A percentile compares a stretch with the other conserved stretches of the same genome.
phyloP scores from a whole-genome alignment of 2,797 vertebrate species.

The Urophycis tenuis region DNA sequence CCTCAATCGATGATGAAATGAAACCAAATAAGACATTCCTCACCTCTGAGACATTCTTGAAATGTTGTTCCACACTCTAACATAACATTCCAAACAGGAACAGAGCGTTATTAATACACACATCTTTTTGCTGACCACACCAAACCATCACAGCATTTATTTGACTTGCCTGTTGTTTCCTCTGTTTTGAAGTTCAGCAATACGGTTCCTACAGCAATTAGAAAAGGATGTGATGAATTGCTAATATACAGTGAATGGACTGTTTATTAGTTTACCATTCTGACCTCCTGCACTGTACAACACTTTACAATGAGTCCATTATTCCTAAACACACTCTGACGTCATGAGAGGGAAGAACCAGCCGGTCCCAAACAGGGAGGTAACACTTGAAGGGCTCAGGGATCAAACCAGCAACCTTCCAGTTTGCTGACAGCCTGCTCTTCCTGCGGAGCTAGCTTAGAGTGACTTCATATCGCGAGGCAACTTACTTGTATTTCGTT shows the following conservation, averaged over 20 bases:
- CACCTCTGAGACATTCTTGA: conserved; percentile 57
- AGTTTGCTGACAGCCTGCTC: too few species aligned
- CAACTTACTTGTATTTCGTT: conserved; percentile 64
- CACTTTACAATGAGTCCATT: not conserved
- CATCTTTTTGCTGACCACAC: not conserved
- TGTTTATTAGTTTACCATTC: not conserved
- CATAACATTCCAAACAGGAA: conserved; percentile 1
- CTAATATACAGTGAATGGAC: not conserved
- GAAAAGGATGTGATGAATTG: not conserved
- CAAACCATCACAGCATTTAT: not conserved
- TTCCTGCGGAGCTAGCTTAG: too few species aligned
- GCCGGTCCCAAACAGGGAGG: too few species aligned
- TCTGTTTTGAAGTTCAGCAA: conserved; percentile 51
- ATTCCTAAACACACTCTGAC: not conserved
- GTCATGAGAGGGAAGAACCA: too few species aligned
- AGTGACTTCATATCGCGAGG: too few species aligned
- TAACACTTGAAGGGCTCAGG: too few species aligned
- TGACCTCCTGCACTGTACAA: too few species aligned
- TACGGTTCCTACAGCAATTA: conserved; percentile 43
- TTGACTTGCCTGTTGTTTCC: conserved; percentile 49
- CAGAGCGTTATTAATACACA: not conserved
- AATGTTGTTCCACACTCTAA: conserved; percentile 53
- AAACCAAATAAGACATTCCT: conserved; percentile 9
- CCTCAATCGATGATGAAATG: too few species aligned
- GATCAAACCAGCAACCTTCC: too few species aligned